These are phyloP conservation scores for Columba livia DNA, from an alignment of 2,113 vertebrate species.

Conservation along the genomic window DNA sequence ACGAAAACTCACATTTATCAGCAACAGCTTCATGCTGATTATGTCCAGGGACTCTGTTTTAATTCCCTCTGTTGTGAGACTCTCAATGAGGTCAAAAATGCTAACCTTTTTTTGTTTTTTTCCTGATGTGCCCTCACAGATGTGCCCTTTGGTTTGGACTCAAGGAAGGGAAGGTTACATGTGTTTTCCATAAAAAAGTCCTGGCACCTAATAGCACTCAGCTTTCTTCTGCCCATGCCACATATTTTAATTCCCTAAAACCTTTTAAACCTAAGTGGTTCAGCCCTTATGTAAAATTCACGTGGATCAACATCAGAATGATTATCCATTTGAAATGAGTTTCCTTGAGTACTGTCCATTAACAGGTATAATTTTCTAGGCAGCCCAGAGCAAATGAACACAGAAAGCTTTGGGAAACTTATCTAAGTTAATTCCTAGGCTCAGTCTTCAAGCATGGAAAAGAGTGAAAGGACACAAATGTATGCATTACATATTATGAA, in stretches of 20 bases:
- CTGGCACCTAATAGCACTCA: not conserved
- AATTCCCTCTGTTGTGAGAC: not conserved
- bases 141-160: not conserved
- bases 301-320: not conserved
- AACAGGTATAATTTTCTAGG: not conserved
- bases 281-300: not conserved
- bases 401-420: not conserved
- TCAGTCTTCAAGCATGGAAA: not conserved
- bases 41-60: not conserved
- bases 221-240: not conserved
- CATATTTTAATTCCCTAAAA: not conserved
- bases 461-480: not conserved
- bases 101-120: too few relatives aligned
- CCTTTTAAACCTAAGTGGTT: not conserved
- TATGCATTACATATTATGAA: rapidly evolving
- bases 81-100: not conserved
- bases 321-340: not conserved
- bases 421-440: not conserved
- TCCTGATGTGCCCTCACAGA: not conserved
- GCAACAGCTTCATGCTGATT: not conserved
- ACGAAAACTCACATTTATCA: not conserved
- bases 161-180: not conserved
- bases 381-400: not conserved
- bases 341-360: not conserved
- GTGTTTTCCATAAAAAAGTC: not conserved